Percentiles rank a stretch among this genome's conserved stretches.
Evolutionary conservation across 2,797 vertebrate species (phyloP).

Genomic region (Triplophysa yarkandensis): DNA sequence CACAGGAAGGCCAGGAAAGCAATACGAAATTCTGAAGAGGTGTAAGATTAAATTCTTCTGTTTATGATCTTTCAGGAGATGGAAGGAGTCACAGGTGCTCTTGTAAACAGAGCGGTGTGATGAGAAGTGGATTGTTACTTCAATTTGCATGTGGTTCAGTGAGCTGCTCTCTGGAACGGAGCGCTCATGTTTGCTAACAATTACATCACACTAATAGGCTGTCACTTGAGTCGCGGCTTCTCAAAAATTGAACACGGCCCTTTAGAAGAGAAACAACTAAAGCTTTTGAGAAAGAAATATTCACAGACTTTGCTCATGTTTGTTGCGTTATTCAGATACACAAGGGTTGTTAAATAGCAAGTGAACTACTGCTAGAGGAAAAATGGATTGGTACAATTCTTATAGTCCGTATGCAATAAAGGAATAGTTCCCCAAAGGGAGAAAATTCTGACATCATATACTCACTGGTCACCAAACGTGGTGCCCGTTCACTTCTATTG

Average conservation of each 20-base stretch:
- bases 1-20: too few relatives aligned
- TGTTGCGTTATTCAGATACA: neutral
- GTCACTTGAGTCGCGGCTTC: constrained; percentile 30
- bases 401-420: too few relatives aligned
- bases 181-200: constrained; percentile 58
- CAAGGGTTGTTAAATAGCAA: too few relatives aligned
- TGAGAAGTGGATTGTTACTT: constrained; percentile 51
- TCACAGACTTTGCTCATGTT: neutral
- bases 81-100: constrained; percentile 1
- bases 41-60: constrained; percentile 37
- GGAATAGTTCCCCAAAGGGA: too few relatives aligned
- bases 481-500: too few relatives aligned
- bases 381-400: too few relatives aligned
- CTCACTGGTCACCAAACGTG: too few relatives aligned
- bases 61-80: constrained; percentile 19
- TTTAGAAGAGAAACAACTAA: constrained; percentile 35
- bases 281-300: neutral
- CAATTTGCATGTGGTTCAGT: constrained; percentile 61
- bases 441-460: too few relatives aligned
- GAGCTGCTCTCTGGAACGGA: constrained; percentile 53
- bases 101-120: constrained; percentile 47
- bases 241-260: constrained; percentile 34
- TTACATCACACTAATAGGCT: constrained; percentile 60
- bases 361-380: too few relatives aligned
- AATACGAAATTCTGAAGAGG: constrained; percentile 16